These are phyloP conservation scores for Pseudochirops cupreus DNA, from an alignment of 2,797 vertebrate species.

Conservation along the genomic window DNA sequence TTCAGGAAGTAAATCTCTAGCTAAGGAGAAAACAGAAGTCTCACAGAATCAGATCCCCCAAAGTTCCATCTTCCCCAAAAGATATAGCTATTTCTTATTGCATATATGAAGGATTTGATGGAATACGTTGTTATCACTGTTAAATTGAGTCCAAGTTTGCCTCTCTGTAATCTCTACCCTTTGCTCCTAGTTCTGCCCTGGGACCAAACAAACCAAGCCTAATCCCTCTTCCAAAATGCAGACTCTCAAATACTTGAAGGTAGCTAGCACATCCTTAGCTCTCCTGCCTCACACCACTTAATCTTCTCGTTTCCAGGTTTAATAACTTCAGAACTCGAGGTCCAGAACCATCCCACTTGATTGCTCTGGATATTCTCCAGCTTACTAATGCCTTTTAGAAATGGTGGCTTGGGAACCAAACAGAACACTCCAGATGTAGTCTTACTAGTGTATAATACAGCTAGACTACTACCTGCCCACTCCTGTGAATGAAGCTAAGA, in stretches of 20 bases:
- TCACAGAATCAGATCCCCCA: neutral
- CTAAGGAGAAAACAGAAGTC: neutral
- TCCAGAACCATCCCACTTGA: neutral
- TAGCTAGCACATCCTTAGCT: neutral
- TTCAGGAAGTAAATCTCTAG: neutral
- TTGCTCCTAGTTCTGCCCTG: neutral
- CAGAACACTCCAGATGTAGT: neutral
- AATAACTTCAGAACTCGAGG: neutral
- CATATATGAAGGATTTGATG: too few species aligned
- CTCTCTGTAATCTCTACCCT: neutral
- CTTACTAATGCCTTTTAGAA: neutral
- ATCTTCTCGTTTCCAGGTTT: neutral
- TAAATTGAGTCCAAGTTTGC: neutral
- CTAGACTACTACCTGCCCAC: neutral
- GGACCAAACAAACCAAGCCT: neutral
- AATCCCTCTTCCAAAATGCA: neutral
- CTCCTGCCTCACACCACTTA: neutral
- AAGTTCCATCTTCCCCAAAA: neutral
- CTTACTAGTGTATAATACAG: neutral
- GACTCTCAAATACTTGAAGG: neutral
- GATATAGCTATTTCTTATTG: neutral
- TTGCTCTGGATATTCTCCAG: neutral
- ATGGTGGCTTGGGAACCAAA: neutral
- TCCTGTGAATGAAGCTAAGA: neutral
- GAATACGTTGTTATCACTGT: too few species aligned